Evolutionary conservation across 2,797 vertebrate species (phyloP).

Genomic region (Aeoliscus strigatus): DNA sequence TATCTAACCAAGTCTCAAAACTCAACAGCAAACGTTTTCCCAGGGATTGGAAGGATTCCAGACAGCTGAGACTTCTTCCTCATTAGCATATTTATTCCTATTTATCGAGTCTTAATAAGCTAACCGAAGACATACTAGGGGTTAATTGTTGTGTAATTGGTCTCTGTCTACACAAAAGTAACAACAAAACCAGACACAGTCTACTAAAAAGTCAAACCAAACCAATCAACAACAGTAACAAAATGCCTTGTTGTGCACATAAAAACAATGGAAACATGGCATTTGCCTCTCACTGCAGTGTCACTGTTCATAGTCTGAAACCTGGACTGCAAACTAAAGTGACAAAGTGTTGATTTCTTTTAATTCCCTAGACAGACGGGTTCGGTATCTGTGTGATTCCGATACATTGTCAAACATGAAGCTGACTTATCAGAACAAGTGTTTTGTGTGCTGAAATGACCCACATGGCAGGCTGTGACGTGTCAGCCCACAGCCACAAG

Average conservation of each 20-base stretch:
- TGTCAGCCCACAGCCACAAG: slow-evolving; percentile 15
- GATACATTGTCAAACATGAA: background rate
- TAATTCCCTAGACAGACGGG: no score
- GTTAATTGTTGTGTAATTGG: no score
- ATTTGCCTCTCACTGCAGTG: slow-evolving; percentile 13
- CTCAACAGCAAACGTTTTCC: no score
- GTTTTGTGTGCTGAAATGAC: slow-evolving; percentile 16
- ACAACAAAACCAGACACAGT: slow-evolving; percentile 24
- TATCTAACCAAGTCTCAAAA: slow-evolving; percentile 19
- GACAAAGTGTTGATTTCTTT: background rate
- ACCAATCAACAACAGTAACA: slow-evolving; percentile 26
- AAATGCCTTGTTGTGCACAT: slow-evolving; percentile 19
- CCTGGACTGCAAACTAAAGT: background rate
- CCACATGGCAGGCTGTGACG: slow-evolving; percentile 20
- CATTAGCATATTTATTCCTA: no score
- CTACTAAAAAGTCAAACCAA: slow-evolving; percentile 33
- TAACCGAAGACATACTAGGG: no score
- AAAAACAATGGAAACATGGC: slow-evolving; percentile 24
- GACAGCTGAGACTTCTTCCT: no score
- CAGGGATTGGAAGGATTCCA: no score
- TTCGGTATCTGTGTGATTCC: slow-evolving; percentile 3
- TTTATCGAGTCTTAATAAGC: no score
- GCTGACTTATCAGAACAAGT: background rate
- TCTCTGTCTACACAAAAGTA: no score
- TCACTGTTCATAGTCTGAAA: slow-evolving; percentile 13